phyloP scores from a whole-genome alignment of 1,140 invertebrate genomes.

The Tachypleus tridentatus region DNA sequence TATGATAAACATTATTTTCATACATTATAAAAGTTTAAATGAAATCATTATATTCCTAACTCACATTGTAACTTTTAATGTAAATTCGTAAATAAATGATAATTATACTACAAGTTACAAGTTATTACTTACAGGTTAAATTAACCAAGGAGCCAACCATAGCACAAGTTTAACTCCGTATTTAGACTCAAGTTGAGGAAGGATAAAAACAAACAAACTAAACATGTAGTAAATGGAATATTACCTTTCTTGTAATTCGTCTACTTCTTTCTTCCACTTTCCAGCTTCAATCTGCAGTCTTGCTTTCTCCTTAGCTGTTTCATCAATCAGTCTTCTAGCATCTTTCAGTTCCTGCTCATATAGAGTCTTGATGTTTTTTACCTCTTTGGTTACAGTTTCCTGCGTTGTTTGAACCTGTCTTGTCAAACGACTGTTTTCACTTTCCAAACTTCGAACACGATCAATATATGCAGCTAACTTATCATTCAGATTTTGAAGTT shows the following conservation, averaged over 20 bases:
- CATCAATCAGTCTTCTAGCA: constrained; percentile 73
- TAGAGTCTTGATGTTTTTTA: constrained; percentile 80
- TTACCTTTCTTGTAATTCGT: constrained; percentile 70
- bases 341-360: constrained; percentile 88
- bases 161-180: background rate
- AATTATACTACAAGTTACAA: constrained; percentile 22
- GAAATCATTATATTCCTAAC: too few relatives aligned
- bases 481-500: constrained; percentile 88
- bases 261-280: constrained; percentile 69
- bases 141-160: background rate
- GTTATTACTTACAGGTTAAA: constrained; percentile 43
- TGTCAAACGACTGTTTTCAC: constrained; percentile 72
- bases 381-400: constrained; percentile 67
- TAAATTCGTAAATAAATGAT: too few relatives aligned
- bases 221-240: too few relatives aligned
- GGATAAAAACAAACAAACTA: constrained; percentile 7
- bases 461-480: constrained; percentile 92
- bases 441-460: constrained; percentile 74
- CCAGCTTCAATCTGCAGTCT: constrained; percentile 80
- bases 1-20: too few relatives aligned
- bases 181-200: background rate
- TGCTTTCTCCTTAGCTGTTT: constrained; percentile 77
- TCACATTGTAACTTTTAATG: too few relatives aligned
- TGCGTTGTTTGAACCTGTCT: constrained; percentile 65
- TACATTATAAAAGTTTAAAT: too few relatives aligned